phyloP scores from a whole-genome alignment of 2,888 invertebrate species.

The Acrobasis suavella region DNA sequence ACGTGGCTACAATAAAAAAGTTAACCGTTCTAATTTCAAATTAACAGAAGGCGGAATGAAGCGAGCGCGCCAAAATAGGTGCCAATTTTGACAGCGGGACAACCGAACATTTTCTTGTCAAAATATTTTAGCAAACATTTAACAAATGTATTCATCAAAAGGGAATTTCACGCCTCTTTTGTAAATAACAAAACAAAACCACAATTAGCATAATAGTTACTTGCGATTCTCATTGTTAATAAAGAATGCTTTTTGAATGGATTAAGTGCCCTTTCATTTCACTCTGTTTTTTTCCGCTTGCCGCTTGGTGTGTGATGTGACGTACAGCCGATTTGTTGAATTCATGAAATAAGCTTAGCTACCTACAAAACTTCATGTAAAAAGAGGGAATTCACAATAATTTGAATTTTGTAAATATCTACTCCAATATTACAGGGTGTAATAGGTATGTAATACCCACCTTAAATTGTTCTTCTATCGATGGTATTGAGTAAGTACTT shows the following conservation, averaged over 20 bases:
- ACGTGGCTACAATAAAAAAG: constrained; percentile 75
- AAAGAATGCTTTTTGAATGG: constrained; percentile 27
- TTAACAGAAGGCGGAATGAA: constrained; percentile 60
- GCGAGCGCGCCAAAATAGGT: constrained; percentile 67
- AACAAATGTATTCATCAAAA: constrained; percentile 48
- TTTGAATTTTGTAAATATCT: too few relatives aligned
- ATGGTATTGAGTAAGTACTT: too few relatives aligned
- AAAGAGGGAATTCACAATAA: too few relatives aligned
- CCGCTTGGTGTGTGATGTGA: neutral
- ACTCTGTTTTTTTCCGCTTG: neutral
- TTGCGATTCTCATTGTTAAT: constrained; percentile 47
- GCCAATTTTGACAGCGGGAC: constrained; percentile 70
- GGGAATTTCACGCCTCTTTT: constrained; percentile 56
- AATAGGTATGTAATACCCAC: too few relatives aligned
- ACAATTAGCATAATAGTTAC: constrained; percentile 80
- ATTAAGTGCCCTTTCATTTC: constrained; percentile 5
- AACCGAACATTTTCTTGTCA: constrained; percentile 76
- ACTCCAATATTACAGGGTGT: too few relatives aligned
- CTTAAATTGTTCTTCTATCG: too few relatives aligned
- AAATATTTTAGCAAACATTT: constrained; percentile 81
- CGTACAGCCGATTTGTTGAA: neutral
- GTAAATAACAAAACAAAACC: constrained; percentile 75
- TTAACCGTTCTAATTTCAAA: constrained; percentile 72
- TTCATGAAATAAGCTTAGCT: neutral
- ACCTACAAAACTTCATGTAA: too few relatives aligned